Percentiles rank a stretch among this genome's conserved stretches.
These are phyloP conservation scores for Sminthurides bifidus DNA, from an alignment of 1,140 invertebrate genomes.

Conservation along the genomic window DNA sequence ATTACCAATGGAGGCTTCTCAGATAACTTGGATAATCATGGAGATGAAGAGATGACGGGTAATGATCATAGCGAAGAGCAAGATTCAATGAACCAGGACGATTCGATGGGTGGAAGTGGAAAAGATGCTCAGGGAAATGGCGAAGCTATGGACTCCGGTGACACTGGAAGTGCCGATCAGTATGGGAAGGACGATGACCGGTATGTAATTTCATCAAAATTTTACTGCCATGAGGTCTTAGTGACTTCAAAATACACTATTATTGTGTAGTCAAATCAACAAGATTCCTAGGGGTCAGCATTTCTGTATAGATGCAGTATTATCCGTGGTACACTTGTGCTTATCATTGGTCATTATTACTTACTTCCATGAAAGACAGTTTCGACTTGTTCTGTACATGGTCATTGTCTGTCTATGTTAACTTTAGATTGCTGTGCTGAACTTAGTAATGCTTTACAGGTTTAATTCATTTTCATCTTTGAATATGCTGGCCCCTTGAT, in stretches of 20 bases:
- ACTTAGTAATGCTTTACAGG: no score
- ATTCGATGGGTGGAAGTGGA: slow-evolving; percentile 21
- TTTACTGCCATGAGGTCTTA: background rate
- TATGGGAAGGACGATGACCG: slow-evolving; percentile 28
- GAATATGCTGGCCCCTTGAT: no score
- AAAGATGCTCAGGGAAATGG: slow-evolving; percentile 4
- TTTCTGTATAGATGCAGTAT: background rate
- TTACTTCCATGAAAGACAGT: no score
- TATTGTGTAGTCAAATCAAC: background rate
- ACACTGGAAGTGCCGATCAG: slow-evolving; percentile 25
- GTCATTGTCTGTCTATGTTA: no score
- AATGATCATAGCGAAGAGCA: slow-evolving; percentile 5
- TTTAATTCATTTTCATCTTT: no score
- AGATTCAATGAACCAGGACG: slow-evolving; percentile 24
- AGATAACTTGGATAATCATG: slow-evolving; percentile 14
- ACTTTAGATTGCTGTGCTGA: no score
- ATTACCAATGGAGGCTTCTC: slow-evolving; percentile 26
- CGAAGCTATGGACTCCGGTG: slow-evolving; percentile 23
- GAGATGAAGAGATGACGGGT: slow-evolving; percentile 19
- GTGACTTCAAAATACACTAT: background rate
- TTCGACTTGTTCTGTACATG: no score
- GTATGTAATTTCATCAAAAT: no score
- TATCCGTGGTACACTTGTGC: background rate
- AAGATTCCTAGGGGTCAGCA: background rate
- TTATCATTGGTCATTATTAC: no score